Evolutionary conservation across 2,797 vertebrate species (phyloP).

Genomic region (Sebastes cheni): DNA sequence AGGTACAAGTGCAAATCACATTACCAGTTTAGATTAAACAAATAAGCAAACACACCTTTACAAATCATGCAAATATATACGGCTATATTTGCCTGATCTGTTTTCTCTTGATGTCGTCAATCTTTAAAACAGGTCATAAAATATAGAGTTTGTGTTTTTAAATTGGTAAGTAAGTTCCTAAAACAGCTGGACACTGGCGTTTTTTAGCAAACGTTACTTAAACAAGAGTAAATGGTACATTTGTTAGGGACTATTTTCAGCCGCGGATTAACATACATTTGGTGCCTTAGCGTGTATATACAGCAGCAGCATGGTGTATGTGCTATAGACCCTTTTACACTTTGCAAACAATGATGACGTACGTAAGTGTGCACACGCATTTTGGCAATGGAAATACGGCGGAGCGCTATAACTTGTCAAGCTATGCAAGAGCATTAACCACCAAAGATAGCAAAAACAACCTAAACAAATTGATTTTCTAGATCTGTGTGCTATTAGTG

Average conservation of each 20-base stretch:
- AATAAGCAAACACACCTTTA: not conserved
- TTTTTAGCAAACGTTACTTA: not conserved
- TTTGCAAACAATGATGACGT: no score
- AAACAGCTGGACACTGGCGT: not conserved
- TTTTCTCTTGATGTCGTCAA: not conserved
- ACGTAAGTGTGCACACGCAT: no score
- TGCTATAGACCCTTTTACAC: not conserved
- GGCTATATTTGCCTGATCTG: not conserved
- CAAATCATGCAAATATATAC: not conserved
- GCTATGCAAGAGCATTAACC: no score
- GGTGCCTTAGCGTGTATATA: not conserved
- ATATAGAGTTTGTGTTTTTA: not conserved
- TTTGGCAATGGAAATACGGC: no score
- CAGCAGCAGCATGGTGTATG: not conserved
- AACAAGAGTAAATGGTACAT: not conserved
- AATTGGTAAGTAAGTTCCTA: not conserved
- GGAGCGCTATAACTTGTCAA: no score
- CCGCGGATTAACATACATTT: not conserved
- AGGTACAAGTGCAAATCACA: conserved; percentile 15
- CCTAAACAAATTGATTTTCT: no score
- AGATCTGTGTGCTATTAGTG: no score
- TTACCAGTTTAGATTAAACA: conserved; percentile 1
- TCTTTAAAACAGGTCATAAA: not conserved
- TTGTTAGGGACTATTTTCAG: not conserved
- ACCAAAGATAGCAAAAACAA: no score